Conservation (phyloP, 2,797 vertebrate genomes). For the Carapus acus region DNA sequence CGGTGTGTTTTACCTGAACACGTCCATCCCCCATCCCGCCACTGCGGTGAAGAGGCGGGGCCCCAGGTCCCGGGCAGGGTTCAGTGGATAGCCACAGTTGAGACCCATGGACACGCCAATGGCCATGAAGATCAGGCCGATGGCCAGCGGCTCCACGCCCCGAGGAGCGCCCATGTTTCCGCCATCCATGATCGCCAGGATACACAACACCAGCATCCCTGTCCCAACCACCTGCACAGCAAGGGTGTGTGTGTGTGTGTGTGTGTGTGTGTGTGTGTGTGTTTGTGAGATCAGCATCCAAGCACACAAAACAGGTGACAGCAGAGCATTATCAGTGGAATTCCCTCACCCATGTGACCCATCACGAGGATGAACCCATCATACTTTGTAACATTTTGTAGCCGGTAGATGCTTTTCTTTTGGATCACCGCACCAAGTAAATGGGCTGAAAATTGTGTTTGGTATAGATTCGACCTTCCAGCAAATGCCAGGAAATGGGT, state of each 20-base stretch:
- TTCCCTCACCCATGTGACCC: neutral
- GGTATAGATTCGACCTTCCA: conserved; percentile 49
- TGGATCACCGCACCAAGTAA: conserved; percentile 31
- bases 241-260: neutral
- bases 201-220: conserved; percentile 80
- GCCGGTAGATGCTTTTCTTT: conserved; percentile 18
- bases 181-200: conserved; percentile 87
- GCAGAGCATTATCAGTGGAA: neutral
- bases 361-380: conserved; percentile 15
- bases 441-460: conserved; percentile 36
- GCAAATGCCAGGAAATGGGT: conserved; percentile 54
- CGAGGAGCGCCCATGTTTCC: conserved; percentile 83
- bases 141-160: conserved; percentile 84
- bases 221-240: conserved; percentile 82
- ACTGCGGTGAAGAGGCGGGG: conserved; percentile 89
- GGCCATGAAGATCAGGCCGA: conserved; percentile 85
- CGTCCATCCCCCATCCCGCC: conserved; percentile 92
- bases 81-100: conserved; percentile 94
- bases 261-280: no score
- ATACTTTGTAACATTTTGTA: conserved; percentile 17
- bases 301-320: no score
- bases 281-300: no score
- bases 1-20: conserved; percentile 82
- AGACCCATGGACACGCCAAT: conserved; percentile 85
- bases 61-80: conserved; percentile 91